Conservation (phyloP, 2,797 vertebrate genomes). For the Cyclopterus lumpus region DNA sequence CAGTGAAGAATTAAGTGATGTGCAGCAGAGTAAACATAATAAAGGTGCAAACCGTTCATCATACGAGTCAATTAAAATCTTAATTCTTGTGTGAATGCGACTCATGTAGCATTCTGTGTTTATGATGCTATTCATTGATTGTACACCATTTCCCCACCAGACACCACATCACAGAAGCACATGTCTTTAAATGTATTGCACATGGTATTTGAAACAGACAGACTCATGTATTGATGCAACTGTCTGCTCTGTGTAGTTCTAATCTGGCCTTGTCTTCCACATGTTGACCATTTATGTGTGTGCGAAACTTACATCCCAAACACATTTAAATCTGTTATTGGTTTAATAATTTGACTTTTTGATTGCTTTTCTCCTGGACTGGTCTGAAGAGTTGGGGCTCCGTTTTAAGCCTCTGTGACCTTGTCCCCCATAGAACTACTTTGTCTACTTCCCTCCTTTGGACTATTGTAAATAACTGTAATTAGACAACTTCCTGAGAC, state of each 20-base stretch:
- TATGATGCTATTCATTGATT: background rate
- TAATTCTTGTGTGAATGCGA: background rate
- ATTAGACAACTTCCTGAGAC: conserved; percentile 7
- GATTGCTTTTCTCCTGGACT: too few species aligned
- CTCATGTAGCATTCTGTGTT: background rate
- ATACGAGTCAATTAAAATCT: background rate
- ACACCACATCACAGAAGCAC: background rate
- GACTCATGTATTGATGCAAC: background rate
- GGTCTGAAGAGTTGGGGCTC: too few species aligned
- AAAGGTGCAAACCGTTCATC: background rate
- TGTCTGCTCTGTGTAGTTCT: background rate
- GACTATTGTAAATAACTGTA: conserved; percentile 6
- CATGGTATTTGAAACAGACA: background rate
- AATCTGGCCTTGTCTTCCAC: too few species aligned
- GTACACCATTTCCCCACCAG: background rate
- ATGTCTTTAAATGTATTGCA: background rate
- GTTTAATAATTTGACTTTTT: background rate
- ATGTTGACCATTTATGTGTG: background rate
- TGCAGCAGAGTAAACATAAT: too few species aligned
- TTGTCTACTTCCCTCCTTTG: background rate
- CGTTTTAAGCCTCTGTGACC: too few species aligned
- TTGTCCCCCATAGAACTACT: background rate
- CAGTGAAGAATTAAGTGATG: too few species aligned
- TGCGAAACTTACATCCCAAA: background rate
- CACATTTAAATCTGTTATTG: background rate